Conservation (phyloP, 2,113 vertebrate species). For the Narcine bancroftii region DNA sequence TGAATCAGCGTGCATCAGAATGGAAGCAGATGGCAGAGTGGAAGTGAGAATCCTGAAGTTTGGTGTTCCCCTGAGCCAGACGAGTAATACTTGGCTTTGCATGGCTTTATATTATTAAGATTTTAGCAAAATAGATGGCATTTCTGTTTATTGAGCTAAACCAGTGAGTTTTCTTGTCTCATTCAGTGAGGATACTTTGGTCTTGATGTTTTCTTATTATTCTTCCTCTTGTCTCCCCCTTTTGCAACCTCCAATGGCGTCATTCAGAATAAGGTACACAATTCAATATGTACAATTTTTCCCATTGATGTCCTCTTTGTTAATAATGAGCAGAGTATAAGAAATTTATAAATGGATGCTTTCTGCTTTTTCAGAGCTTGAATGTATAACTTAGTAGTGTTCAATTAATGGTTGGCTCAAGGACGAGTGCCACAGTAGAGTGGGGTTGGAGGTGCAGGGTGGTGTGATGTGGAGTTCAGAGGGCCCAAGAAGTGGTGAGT, state of each 20-base stretch:
- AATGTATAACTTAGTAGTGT: not conserved
- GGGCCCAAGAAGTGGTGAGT: too few relatives aligned
- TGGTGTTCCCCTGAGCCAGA: not conserved
- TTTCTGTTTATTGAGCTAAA: not conserved
- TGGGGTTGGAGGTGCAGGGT: not conserved
- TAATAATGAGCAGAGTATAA: not conserved
- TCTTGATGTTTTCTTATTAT: not conserved
- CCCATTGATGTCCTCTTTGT: not conserved
- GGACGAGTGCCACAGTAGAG: not conserved
- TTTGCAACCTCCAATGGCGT: not conserved
- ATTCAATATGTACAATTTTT: not conserved
- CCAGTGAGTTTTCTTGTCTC: not conserved
- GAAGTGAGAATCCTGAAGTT: not conserved
- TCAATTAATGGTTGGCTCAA: not conserved
- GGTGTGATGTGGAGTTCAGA: too few relatives aligned
- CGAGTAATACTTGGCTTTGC: not conserved
- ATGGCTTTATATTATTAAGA: not conserved
- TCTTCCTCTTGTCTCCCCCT: not conserved
- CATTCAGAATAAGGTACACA: not conserved
- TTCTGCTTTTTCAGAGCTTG: not conserved
- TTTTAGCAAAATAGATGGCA: not conserved
- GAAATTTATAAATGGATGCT: not conserved
- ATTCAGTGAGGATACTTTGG: not conserved
- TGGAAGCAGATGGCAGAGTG: not conserved
- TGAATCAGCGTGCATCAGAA: not conserved